Conservation (phyloP, 2,888 invertebrate species). For the Cantharis rustica region DNA sequence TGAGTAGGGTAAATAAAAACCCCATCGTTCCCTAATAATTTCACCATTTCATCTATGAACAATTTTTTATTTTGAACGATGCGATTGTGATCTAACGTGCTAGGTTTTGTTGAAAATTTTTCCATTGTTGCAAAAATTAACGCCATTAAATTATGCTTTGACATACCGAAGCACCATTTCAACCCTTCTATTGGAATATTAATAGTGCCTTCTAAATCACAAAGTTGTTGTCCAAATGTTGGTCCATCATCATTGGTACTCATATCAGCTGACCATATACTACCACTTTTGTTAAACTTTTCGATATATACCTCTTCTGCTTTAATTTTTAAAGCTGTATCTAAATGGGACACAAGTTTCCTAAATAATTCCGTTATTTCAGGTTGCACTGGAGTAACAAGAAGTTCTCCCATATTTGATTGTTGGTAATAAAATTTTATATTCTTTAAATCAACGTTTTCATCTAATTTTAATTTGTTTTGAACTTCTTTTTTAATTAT, state of each 20-base stretch:
- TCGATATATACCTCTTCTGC: conserved; percentile 65
- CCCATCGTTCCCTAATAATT: conserved; percentile 82
- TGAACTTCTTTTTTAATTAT: conserved; percentile 21
- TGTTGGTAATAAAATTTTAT: conserved; percentile 82
- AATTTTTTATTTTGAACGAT: conserved; percentile 66
- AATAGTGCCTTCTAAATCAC: conserved; percentile 65
- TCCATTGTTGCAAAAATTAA: conserved; percentile 65
- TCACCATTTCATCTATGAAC: conserved; percentile 66
- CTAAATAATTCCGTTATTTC: conserved; percentile 72
- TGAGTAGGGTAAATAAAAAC: conserved; percentile 88
- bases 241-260: conserved; percentile 62
- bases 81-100: conserved; percentile 63
- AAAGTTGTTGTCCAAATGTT: conserved; percentile 69
- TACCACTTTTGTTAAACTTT: conserved; percentile 66
- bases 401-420: conserved; percentile 71
- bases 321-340: conserved; percentile 65
- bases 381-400: conserved; percentile 73
- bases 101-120: conserved; percentile 63
- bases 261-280: conserved; percentile 79
- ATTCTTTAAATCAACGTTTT: conserved; percentile 68
- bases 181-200: conserved; percentile 70
- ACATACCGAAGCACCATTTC: conserved; percentile 74
- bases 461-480: conserved; percentile 59
- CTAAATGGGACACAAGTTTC: conserved; percentile 62
- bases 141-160: conserved; percentile 85